Base-by-base conservation (phyloP, 2,113 vertebrate species). In the Microtus oregoni region DNA sequence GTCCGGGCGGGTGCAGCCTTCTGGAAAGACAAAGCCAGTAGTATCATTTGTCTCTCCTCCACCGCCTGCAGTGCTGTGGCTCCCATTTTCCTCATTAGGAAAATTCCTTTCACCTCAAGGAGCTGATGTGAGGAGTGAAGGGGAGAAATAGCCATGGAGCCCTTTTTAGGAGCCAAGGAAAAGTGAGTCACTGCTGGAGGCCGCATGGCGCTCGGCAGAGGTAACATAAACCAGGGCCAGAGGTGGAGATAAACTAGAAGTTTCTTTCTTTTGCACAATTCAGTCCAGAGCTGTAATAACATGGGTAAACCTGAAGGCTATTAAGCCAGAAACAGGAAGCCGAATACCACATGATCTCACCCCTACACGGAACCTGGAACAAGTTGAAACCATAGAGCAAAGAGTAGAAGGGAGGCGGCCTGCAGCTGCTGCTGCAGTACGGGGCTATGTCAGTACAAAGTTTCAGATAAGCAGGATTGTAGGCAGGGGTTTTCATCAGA, bases 41-140 rank as follows among this genome's bases (percentile, higher is more conserved):
- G 78, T 61, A 30, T 72, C 78, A n/a, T 68, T 85, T 90, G 85
- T 92, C 76, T 94, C 44, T 47, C 52, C 63, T 92, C 55, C 30
- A 32, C 85, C n/a, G 26, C 76, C 58, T 20, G 19, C 76, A 86
- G 58, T 24, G 81, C 47, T 11, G 61, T 72, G 50, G 91, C 89
- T 90, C 93, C 94, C 89, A 77, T 94, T 93, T 85, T 96, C 61
- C 89, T 94, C 96, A 89, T 75, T 28, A 58, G 92, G 92, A 94
- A 96, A 95, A 94, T n/a, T 87, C 81, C 83, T 91, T 89, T 86
- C 79, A 86, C 86, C 68, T 92, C 90, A 94, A 92, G 94, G 86
- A 96, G 61, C 89, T 91, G 67, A 95, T 91, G 91, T 91, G 95
- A 94, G 89, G 83, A 87, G 44, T 28, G 86, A 81, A 63, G 86